phyloP scores from a whole-genome alignment of 2,888 invertebrate genomes.

The Itoplectis maculator region DNA sequence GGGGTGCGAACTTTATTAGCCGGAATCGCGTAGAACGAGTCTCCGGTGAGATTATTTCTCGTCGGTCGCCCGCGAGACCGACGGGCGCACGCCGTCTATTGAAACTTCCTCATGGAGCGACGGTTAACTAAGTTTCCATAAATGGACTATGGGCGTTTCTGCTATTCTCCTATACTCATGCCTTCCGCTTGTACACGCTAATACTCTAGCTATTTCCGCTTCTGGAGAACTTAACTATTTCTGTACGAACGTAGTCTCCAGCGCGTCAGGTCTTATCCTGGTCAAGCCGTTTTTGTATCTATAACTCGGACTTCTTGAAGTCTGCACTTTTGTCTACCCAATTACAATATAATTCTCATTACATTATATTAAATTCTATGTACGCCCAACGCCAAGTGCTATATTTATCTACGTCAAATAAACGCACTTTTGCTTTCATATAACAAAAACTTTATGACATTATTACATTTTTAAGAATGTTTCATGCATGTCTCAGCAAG shows the following conservation, averaged over 20 bases:
- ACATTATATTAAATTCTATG: background rate
- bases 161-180: conserved; percentile 32
- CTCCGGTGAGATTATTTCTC: conserved; percentile 77
- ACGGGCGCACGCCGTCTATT: conserved; percentile 72
- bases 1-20: conserved; percentile 79
- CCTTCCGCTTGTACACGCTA: conserved; percentile 37
- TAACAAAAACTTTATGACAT: background rate
- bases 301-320: background rate
- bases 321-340: background rate
- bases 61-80: conserved; percentile 39
- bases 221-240: conserved; percentile 46
- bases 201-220: conserved; percentile 42
- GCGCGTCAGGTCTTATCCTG: conserved; percentile 26
- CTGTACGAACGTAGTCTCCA: conserved; percentile 45
- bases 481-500: no score
- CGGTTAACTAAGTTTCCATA: conserved; percentile 78
- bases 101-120: conserved; percentile 76
- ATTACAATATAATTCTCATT: background rate
- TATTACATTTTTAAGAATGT: background rate
- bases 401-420: background rate
- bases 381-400: background rate
- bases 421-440: background rate
- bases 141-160: conserved; percentile 76
- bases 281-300: conserved; percentile 3
- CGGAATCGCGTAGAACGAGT: conserved; percentile 74